A percentile compares a stretch with the other conserved stretches of the same genome.
These are phyloP conservation scores for Leucania comma DNA, from an alignment of 2,888 invertebrate species.

Conservation along the genomic window DNA sequence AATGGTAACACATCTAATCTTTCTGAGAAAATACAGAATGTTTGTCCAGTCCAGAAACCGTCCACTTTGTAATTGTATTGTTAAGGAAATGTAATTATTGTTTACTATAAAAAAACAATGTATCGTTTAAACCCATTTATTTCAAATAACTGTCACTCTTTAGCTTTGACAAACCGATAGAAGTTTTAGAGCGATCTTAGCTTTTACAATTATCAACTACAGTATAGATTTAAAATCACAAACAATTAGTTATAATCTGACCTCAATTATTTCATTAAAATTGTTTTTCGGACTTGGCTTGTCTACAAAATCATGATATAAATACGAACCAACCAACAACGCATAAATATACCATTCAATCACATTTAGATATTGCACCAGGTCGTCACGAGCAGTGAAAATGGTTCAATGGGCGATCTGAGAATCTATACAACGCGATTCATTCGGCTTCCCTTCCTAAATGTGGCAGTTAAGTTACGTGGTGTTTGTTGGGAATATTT, in stretches of 20 bases:
- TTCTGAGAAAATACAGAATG: too few species aligned
- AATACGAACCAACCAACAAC: neutral
- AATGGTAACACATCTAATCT: too few species aligned
- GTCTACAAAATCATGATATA: too few species aligned
- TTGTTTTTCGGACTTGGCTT: neutral
- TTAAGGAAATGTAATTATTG: too few species aligned
- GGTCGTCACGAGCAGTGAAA: neutral
- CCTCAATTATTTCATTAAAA: constrained; percentile 1
- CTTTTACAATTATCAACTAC: constrained; percentile 21
- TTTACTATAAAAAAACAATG: neutral
- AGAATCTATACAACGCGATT: neutral
- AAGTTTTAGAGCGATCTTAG: constrained; percentile 11
- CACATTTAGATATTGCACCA: too few species aligned
- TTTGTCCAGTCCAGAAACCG: too few species aligned
- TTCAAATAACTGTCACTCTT: constrained; percentile 35
- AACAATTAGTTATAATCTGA: constrained; percentile 24
- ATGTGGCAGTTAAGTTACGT: neutral
- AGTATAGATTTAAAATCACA: constrained; percentile 30
- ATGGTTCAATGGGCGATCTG: neutral
- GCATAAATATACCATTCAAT: neutral
- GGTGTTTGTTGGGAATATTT: neutral
- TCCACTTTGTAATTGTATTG: too few species aligned
- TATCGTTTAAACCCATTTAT: constrained; percentile 41
- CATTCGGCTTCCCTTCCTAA: neutral
- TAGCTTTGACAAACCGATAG: constrained; percentile 30